Conservation (phyloP, 2,888 invertebrate genomes). For the Stictocephala bisonia region DNA sequence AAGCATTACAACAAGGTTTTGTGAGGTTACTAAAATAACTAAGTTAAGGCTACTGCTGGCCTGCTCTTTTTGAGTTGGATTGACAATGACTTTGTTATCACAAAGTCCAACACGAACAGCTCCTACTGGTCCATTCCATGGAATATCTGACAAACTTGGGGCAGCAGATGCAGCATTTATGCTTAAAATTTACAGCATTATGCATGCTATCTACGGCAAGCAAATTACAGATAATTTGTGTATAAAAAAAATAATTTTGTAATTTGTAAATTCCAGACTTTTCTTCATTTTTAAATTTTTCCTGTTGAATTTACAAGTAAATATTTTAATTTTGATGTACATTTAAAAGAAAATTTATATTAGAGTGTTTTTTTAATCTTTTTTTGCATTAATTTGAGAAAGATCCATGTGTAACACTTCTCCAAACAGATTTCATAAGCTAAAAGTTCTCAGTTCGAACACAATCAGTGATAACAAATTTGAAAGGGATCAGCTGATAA, state of each 20-base stretch:
- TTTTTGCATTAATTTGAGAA: too few relatives aligned
- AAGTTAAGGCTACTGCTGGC: conserved; percentile 83
- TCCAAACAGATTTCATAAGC: too few relatives aligned
- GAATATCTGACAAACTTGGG: conserved; percentile 90
- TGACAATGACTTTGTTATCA: conserved; percentile 79
- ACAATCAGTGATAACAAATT: too few relatives aligned
- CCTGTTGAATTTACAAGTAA: too few relatives aligned
- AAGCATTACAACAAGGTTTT: conserved; percentile 90
- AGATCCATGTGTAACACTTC: too few relatives aligned
- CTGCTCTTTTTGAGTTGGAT: conserved; percentile 88
- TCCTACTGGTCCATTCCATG: conserved; percentile 96
- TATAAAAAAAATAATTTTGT: conserved; percentile 79
- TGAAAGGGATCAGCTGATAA: too few relatives aligned
- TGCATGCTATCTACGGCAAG: conserved; percentile 88
- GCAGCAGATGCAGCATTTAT: conserved; percentile 97
- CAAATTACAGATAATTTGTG: conserved; percentile 91
- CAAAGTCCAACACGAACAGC: conserved; percentile 90
- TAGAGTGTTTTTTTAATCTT: too few relatives aligned
- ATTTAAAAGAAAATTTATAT: too few relatives aligned
- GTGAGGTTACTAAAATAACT: conserved; percentile 82
- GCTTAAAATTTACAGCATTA: conserved; percentile 88
- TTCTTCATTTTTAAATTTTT: too few relatives aligned
- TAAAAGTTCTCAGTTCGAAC: too few relatives aligned
- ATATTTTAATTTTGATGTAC: too few relatives aligned
- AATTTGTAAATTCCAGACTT: too few relatives aligned